These are phyloP conservation scores for Melanotaenia boesemani DNA, from an alignment of 2,797 vertebrate species.

Conservation along the genomic window DNA sequence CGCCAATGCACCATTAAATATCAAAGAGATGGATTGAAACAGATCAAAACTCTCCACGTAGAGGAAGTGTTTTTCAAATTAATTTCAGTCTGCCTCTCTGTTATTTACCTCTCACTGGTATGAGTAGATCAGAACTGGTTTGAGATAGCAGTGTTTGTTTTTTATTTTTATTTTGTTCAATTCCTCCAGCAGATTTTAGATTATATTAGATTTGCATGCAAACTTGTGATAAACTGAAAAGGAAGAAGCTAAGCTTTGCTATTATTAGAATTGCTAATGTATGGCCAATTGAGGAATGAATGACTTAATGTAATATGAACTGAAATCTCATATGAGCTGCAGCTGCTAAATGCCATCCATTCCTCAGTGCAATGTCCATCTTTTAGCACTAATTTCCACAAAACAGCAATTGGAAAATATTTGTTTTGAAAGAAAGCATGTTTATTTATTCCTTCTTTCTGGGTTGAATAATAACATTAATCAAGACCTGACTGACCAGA, in stretches of 20 bases:
- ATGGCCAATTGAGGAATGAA: conserved; percentile 1
- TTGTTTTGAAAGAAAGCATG: conserved; percentile 12
- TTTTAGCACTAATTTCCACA: conserved; percentile 7
- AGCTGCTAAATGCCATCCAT: not conserved
- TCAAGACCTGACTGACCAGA: conserved; percentile 18
- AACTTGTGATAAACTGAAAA: conserved; percentile 8
- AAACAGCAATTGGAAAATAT: conserved; percentile 3
- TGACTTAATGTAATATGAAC: conserved; percentile 6
- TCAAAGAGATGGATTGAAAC: conserved; percentile 30
- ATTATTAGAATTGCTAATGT: conserved; percentile 16
- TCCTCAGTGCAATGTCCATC: conserved; percentile 5
- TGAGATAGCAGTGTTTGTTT: not conserved
- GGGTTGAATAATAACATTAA: not conserved
- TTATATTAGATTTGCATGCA: not conserved
- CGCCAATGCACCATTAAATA: conserved; percentile 31
- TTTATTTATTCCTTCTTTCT: not conserved
- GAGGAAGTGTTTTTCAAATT: conserved; percentile 19
- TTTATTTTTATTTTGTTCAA: not conserved
- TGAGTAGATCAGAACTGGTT: not conserved
- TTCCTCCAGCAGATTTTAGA: not conserved
- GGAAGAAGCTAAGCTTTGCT: conserved; percentile 21
- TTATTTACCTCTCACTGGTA: conserved; percentile 2
- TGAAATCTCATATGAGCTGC: conserved; percentile 9
- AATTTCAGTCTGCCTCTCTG: conserved; percentile 27
- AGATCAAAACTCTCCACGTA: not conserved